Evolutionary conservation across 1,140 invertebrate genomes (phyloP).

Genomic region (Telenomus remus): DNA sequence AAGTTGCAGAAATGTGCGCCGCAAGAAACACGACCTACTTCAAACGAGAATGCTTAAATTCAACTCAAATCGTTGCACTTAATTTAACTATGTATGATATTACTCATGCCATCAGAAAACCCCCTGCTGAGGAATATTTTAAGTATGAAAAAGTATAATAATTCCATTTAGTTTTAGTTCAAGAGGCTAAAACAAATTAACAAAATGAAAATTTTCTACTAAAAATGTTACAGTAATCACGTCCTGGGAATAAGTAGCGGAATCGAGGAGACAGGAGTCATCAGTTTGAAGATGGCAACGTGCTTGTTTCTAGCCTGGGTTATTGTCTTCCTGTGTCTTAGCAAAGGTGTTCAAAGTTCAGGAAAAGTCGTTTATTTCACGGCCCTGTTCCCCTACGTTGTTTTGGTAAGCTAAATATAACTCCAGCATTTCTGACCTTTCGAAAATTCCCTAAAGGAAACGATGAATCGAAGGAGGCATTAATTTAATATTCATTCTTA

Average conservation of each 20-base stretch:
- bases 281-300: slow-evolving; percentile 80
- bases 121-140: slow-evolving; percentile 90
- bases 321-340: slow-evolving; percentile 86
- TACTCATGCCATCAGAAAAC: slow-evolving; percentile 77
- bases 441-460: too few species aligned
- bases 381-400: slow-evolving; percentile 89
- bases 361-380: slow-evolving; percentile 92
- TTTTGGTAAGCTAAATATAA: slow-evolving; percentile 79
- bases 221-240: slow-evolving; percentile 65
- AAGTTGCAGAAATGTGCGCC: slow-evolving; percentile 78
- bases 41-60: slow-evolving; percentile 75
- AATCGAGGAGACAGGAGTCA: slow-evolving; percentile 83
- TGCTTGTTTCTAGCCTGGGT: slow-evolving; percentile 87
- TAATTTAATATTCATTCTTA: too few species aligned
- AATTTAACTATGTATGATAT: slow-evolving; percentile 68
- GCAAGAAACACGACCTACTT: slow-evolving; percentile 82
- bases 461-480: too few species aligned
- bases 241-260: slow-evolving; percentile 84
- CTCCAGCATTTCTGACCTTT: too few species aligned
- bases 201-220: neutral
- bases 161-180: too few species aligned
- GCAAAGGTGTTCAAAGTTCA: slow-evolving; percentile 89
- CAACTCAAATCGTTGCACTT: slow-evolving; percentile 67
- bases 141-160: slow-evolving; percentile 77
- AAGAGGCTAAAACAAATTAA: neutral